These are phyloP conservation scores for Temnothorax longispinosus DNA, from an alignment of 1,140 invertebrate genomes.

Conservation along the genomic window DNA sequence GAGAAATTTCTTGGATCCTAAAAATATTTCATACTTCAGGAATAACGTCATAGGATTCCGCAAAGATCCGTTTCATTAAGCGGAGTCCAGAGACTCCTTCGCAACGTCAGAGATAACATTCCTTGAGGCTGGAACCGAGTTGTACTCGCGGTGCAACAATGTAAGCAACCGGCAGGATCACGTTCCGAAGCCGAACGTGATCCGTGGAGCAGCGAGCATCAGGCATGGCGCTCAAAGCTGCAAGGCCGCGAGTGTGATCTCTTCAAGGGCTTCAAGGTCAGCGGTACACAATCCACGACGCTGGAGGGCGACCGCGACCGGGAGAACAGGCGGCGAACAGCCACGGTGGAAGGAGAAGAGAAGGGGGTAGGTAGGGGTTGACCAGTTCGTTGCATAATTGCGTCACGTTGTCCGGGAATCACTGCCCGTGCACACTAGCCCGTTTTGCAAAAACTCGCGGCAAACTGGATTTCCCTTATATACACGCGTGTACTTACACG, in stretches of 20 bases:
- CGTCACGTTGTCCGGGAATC: constrained; percentile 74
- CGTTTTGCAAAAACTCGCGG: constrained; percentile 60
- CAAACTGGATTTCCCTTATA: constrained; percentile 67
- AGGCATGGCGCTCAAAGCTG: constrained; percentile 30
- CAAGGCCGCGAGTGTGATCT: constrained; percentile 53
- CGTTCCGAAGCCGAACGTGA: constrained; percentile 57
- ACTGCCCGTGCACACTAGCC: constrained; percentile 42
- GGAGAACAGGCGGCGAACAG: background rate
- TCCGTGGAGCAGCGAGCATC: constrained; percentile 15
- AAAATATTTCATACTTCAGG: background rate
- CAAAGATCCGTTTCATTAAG: background rate
- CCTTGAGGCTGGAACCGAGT: background rate
- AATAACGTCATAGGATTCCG: background rate
- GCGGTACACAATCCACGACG: constrained; percentile 63
- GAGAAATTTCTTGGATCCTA: background rate
- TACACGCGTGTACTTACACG: constrained; percentile 13
- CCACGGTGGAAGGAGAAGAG: background rate
- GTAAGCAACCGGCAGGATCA: constrained; percentile 36
- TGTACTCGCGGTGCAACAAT: constrained; percentile 23
- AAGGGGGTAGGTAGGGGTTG: background rate
- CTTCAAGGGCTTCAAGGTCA: constrained; percentile 70
- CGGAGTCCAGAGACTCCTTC: background rate
- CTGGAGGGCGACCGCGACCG: background rate
- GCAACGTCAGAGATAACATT: background rate
- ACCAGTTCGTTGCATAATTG: constrained; percentile 73